phyloP scores from a whole-genome alignment of 2,113 vertebrate genomes.

The Paradisaea rubra region DNA sequence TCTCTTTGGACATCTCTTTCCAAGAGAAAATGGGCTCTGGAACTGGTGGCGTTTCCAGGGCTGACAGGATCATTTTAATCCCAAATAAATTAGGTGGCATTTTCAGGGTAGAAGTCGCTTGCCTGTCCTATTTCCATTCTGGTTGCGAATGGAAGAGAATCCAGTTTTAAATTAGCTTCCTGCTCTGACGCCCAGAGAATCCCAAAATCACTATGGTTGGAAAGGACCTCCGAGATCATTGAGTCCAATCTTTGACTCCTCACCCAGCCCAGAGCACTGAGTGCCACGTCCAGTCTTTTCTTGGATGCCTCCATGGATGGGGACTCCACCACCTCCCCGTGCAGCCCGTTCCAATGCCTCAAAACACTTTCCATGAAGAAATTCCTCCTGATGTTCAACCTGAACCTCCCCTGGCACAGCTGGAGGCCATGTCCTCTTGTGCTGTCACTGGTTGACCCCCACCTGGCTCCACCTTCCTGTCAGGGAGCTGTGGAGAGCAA shows the following conservation, averaged over 20 bases:
- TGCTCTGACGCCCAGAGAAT: not conserved
- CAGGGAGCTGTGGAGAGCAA: not conserved
- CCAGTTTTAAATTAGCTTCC: not conserved
- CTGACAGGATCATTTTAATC: not conserved
- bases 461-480: not conserved
- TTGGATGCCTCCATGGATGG: not conserved
- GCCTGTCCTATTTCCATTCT: not conserved
- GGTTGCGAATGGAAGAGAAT: not conserved
- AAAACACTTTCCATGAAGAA: not conserved
- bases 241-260: not conserved
- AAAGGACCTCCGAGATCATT: accelerated
- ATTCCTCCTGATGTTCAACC: not conserved
- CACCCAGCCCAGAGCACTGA: not conserved
- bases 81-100: not conserved
- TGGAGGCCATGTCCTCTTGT: not conserved
- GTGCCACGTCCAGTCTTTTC: not conserved
- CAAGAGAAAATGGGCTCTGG: not conserved
- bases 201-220: not conserved
- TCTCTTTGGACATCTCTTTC: not conserved
- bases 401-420: not conserved
- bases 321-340: not conserved
- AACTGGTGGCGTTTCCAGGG: not conserved
- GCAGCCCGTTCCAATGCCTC: not conserved
- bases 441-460: accelerated
- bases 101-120: not conserved